These are phyloP conservation scores for Apostichopus parvimensis DNA, from an alignment of 35 echinoderm and acorn worm genomes.

Conservation along the genomic window DNA sequence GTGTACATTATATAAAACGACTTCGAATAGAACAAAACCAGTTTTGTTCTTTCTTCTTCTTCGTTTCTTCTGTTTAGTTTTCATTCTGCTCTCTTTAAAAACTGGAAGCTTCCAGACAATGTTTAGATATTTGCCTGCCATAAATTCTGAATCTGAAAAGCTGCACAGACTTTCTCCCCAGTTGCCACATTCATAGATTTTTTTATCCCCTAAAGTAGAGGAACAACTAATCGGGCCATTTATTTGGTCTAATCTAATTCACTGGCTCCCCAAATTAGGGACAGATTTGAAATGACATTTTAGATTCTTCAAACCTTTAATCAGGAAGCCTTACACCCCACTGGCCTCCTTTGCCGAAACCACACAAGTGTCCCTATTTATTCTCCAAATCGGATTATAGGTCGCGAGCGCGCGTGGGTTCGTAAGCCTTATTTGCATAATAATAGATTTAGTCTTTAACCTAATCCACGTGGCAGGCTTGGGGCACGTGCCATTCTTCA, in stretches of 20 bases:
- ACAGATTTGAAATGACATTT: constrained; percentile 22
- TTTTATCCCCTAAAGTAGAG: not conserved
- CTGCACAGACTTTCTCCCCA: not conserved
- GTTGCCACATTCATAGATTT: constrained; percentile 2
- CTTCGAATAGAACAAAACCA: too few species aligned
- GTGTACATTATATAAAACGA: too few species aligned
- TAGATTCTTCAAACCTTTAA: not conserved
- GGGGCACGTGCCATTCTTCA: constrained; percentile 31
- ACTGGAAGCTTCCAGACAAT: too few species aligned
- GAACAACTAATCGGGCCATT: constrained; percentile 26
- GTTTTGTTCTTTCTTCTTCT: too few species aligned
- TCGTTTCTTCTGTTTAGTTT: too few species aligned
- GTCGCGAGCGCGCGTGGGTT: constrained; percentile 19
- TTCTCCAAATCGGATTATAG: constrained; percentile 52
- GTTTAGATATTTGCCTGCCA: not conserved
- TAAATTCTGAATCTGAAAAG: not conserved
- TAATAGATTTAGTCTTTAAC: constrained; percentile 42
- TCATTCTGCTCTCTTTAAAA: too few species aligned
- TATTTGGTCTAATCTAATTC: constrained; percentile 54
- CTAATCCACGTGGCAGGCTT: constrained; percentile 47
- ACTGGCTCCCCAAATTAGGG: constrained; percentile 41
- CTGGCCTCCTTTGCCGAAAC: constrained; percentile 31
- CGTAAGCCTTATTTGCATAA: constrained; percentile 53
- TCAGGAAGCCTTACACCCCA: constrained; percentile 18
- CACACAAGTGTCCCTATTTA: constrained; percentile 33